Base-by-base conservation (phyloP, 2,113 vertebrate species). In the Hydrochoerus hydrochaeris region DNA sequence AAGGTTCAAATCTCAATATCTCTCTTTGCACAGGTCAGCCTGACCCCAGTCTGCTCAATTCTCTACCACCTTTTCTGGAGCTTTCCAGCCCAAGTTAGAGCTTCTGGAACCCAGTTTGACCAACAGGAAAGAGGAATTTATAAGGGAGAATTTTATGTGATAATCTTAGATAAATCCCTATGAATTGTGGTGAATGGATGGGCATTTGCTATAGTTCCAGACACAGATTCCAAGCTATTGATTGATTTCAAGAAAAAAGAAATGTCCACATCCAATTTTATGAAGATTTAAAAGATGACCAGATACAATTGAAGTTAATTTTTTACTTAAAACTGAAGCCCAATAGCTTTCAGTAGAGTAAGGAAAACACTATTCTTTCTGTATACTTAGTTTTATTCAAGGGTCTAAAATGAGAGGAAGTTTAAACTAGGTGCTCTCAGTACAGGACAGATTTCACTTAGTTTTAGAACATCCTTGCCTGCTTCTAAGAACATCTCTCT, bases 221-320 rank as follows among this genome's bases (percentile, higher is more conserved):
- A 62, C 11, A 91, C 20, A 90, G 54, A 73, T 60, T 87, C 49
- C 78, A 81, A 78, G 69, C 22, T 69, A 30, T 16, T 30, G 41
- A 81, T 57, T 63, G 62, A 73, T 93, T 85, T 96, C 57, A 82
- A 83, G 49, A 35, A 73, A 52, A 82, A 90, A 49, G 14, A 88
- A 90, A 81, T 24, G 63, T 52, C 82, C n/a, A 92, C 52, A 58
- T 41, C 35, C 22, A 62, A 7, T 69, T 80, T 81, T 75, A 35
- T 62, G 63, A 78, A 88, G 54, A 14, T 78, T 88, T 81, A 41
- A 9, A 54, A 78, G 49, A 85, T 75, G 30, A 84, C 38, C 24
- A 73, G 28, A 89, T 91, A 94, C 54, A 85, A 88, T 85, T 78
- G 41, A 95, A 84, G n/a, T 78, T 71, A 78, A 71, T 67, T 86